These are phyloP conservation scores for Marisa cornuarietis DNA, from an alignment of 1,140 invertebrate species.

Conservation along the genomic window DNA sequence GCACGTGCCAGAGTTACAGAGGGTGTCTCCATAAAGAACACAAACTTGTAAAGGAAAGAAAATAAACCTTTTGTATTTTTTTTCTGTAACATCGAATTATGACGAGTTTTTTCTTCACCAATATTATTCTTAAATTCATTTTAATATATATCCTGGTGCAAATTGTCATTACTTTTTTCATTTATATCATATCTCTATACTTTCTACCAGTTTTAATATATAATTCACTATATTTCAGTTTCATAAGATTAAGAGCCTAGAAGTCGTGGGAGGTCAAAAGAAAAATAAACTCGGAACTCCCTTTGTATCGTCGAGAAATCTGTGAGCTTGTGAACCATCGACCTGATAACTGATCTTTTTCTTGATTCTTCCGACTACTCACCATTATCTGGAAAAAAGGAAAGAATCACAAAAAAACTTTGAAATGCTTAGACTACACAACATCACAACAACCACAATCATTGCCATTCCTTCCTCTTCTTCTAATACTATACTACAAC, in stretches of 20 bases:
- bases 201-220: background rate
- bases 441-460: no score
- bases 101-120: background rate
- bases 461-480: no score
- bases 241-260: background rate
- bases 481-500: no score
- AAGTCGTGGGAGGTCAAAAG: background rate
- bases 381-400: no score
- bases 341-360: background rate
- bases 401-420: no score
- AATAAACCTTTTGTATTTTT: background rate
- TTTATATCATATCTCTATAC: background rate
- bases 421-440: no score
- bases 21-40: background rate
- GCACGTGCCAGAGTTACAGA: background rate
- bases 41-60: background rate
- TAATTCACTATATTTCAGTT: background rate
- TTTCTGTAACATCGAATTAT: background rate
- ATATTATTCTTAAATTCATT: background rate
- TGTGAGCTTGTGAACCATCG: background rate
- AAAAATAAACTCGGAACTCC: background rate
- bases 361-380: no score
- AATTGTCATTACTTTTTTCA: background rate
- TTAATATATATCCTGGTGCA: background rate
- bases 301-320: background rate